Base-by-base conservation (phyloP, 2,888 invertebrate species). In the Buathra laborator region DNA sequence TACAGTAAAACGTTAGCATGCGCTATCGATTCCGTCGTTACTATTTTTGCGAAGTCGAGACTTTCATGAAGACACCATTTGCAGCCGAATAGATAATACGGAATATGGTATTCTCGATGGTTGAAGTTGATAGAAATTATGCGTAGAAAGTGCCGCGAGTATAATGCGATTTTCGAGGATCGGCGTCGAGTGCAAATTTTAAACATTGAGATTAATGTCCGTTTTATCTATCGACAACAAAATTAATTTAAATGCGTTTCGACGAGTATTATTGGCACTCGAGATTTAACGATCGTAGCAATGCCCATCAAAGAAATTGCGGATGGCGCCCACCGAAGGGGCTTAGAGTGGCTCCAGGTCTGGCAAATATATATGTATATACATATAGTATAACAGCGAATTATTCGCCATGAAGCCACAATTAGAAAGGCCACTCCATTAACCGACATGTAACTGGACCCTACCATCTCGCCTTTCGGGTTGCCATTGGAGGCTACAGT, bases 341-440 rank as follows among this genome's bases (percentile, higher is more conserved):
- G 24, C 59, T 5, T 59, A 1, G 29, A 62, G 59, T 62, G 59
- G 14, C 29, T 32, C n/a, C 32, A 6, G 59, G 59, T 62, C 59
- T 62, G 59, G 5, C 12, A 14, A 29, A 62, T 29, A n/a, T 56
- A 56, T 16, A 19, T 56, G 19, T 56, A 56, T 3, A 24, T 37
- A 37, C 1, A 48, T 12, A 12, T 59, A n/a, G 76, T 67, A 29
- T 16, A 66, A 43, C 32, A 46, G 70, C 12, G 16, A 62, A 59
- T 29, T 19, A 51, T 44, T 62, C 44, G 59, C 56, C 46, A 24
- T 53, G 16, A 67, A 64, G 74, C 75, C 79, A 83, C 81, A 81
- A 85, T 81, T 79, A 78, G 78, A 66, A 44, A 37, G 76, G 62
- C 64, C 75, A 83, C 85, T 87, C 83, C 87, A 87, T 87, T 88